phyloP scores from a whole-genome alignment of 2,797 vertebrate genomes.

The Mallotus villosus region DNA sequence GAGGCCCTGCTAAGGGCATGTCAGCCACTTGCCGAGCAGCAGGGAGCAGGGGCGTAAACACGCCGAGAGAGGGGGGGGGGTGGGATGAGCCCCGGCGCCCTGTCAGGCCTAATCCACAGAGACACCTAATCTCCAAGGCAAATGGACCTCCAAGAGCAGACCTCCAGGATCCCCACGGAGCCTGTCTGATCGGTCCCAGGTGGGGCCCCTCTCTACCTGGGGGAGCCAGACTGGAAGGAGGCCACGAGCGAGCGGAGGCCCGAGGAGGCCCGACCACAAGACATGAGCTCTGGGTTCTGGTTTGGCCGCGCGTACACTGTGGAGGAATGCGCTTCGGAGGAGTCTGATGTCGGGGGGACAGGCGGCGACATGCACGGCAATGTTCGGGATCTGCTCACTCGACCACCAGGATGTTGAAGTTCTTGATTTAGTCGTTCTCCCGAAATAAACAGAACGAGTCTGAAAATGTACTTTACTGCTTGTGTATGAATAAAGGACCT shows the following conservation, averaged over 20 bases:
- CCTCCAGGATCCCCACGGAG: conserved; percentile 37
- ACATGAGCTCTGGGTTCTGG: conserved; percentile 19
- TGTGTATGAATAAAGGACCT: too few relatives aligned
- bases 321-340: not conserved
- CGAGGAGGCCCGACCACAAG: conserved; percentile 20
- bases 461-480: too few relatives aligned
- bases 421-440: too few relatives aligned
- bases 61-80: conserved; percentile 48
- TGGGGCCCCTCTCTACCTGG: conserved; percentile 42
- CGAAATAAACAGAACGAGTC: too few relatives aligned
- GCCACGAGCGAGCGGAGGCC: conserved; percentile 13
- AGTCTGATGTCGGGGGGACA: conserved; percentile 10
- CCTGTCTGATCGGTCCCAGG: conserved; percentile 55
- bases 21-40: conserved; percentile 72
- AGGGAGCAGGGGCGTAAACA: conserved; percentile 69
- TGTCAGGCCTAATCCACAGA: conserved; percentile 63
- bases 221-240: conserved; percentile 21
- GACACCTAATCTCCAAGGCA: conserved; percentile 65
- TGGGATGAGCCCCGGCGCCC: conserved; percentile 60
- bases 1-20: conserved; percentile 55
- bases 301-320: not conserved
- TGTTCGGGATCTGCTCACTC: not conserved
- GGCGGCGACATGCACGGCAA: not conserved
- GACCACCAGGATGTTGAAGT: not conserved
- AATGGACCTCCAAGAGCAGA: conserved; percentile 24